Evolutionary conservation across 2,113 vertebrate species (phyloP), one percentile per base, ranked within the genome.

Genomic region (Microtus pennsylvanicus): DNA sequence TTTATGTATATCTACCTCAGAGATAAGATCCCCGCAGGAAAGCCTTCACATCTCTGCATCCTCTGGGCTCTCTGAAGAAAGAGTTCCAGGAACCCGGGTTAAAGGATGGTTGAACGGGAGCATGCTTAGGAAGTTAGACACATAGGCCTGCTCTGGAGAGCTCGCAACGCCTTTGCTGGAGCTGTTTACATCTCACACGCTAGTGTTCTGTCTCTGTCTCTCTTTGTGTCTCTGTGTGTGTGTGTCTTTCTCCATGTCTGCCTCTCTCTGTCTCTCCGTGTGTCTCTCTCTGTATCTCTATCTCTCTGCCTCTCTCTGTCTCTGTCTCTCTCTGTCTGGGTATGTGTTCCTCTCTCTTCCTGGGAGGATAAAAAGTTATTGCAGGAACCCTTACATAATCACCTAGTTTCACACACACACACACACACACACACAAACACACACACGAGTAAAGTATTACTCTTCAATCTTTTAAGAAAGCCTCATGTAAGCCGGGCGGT

Each of bases 11-110:
- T 47, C 26, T 89, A 33, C 55, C 76, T 2, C 55, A 69, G 52
- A 24, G 63, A 92, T 58, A 19, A 47, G 92, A 33, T 67, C 87
- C 24, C 87, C 52, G 50, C 11, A 74, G 21, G 11, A 88, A 38
- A 91, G 70, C 93, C 92, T 92, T 91, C 76, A 81, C n/a, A 72
- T 76, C 83, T 52, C 77, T 94, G 35, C 1, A 67, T 14, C 33
- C 5, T 77, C 33, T 86, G 82, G 52, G 58, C 45, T 58, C 63
- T 82, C 52, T 58, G 38, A 77, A 94, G 24, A 83, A 42, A 65
- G 28, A 17, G n/a, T 74, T 50, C 16, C 33, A 61, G 14, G 8
- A 82, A 74, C 58, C 13, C 77, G 70, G 24, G 2, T 89, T 93
- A 91, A 94, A 83, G 67, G n/a, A 78, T 45, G 28, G 76, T 69